Base-by-base conservation (phyloP, 2,888 invertebrate species). In the Isoperla grammatica region DNA sequence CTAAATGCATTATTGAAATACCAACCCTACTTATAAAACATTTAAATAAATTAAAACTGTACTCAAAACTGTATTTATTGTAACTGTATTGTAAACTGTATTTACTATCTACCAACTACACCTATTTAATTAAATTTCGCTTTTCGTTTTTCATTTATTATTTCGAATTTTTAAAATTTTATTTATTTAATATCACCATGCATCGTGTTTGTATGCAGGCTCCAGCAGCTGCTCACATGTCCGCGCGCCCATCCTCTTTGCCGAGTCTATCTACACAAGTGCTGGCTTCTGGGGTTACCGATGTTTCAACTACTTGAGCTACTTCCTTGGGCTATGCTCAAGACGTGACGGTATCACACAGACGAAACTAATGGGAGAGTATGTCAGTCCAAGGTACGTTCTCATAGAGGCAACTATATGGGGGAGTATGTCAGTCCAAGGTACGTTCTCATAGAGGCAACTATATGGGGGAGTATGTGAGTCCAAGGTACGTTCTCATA, bases 211-310 rank as follows among this genome's bases (percentile, higher is more conserved):
- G 20, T 45, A 1, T 23, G 20, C 22, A 60, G 60, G 45, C 23
- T 22, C 40, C n/a, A 45, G 37, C 8, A 50, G 57, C 20, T 85
- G 85, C 66, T 81, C 81, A 63, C 85, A 85, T 69, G 82, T 83
- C 63, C 73, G 85, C 56, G 80, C 85, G 0, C 80, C 83, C 0
- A 72, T 76, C 3, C 86, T 85, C 67, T 86, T 79, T 65, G 78
- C 82, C 0, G 86, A 86, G 70, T 84, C 85, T 0, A 81, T 86
- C 56, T 81, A 80, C 63, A 78, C 80, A 1, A 66, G 72, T n/a
- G 70, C 74, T 40, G 85, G 85, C 0, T 86, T 86, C 69, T 85
- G 81, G 81, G 85, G 83, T 4, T 84, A 83, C 81, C 76, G 78
- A 0, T 86, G 86, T 67, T 73, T 77, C 9, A 79, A 79, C 0